Evolutionary conservation across 1,140 invertebrate species (phyloP).

Genomic region (Bombus consobrinus): DNA sequence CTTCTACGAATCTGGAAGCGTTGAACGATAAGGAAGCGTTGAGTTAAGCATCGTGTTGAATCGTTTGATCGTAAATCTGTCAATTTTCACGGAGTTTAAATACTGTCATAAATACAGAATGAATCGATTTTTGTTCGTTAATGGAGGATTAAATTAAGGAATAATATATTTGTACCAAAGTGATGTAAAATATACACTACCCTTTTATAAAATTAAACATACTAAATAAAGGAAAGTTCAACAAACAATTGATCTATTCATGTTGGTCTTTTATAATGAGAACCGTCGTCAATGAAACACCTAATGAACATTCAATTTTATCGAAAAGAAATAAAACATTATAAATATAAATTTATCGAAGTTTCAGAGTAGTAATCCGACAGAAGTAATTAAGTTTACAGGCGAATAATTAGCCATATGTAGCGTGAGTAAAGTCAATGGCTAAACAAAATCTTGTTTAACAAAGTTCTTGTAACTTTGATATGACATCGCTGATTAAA

Average conservation of each 20-base stretch:
- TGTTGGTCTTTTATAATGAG: too few species aligned
- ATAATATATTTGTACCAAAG: too few species aligned
- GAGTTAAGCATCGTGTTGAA: not conserved
- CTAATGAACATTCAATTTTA: too few species aligned
- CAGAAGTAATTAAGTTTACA: not conserved
- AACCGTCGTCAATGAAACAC: too few species aligned
- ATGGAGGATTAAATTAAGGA: too few species aligned
- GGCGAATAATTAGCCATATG: not conserved
- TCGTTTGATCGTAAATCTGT: not conserved
- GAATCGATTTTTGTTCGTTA: not conserved
- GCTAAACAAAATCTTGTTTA: too few species aligned
- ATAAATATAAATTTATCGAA: not conserved
- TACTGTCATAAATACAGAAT: not conserved
- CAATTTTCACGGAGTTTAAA: not conserved
- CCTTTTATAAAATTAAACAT: too few species aligned
- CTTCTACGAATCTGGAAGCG: not conserved
- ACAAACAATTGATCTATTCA: too few species aligned
- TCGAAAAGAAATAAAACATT: not conserved
- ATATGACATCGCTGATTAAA: too few species aligned
- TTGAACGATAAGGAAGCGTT: not conserved
- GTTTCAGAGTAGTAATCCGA: not conserved
- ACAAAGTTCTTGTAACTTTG: not conserved
- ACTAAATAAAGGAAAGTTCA: too few species aligned
- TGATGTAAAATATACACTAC: too few species aligned
- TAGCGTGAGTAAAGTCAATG: not conserved